Conservation (phyloP, 2,888 invertebrate species). For the Ichneumoninae sp. region DNA sequence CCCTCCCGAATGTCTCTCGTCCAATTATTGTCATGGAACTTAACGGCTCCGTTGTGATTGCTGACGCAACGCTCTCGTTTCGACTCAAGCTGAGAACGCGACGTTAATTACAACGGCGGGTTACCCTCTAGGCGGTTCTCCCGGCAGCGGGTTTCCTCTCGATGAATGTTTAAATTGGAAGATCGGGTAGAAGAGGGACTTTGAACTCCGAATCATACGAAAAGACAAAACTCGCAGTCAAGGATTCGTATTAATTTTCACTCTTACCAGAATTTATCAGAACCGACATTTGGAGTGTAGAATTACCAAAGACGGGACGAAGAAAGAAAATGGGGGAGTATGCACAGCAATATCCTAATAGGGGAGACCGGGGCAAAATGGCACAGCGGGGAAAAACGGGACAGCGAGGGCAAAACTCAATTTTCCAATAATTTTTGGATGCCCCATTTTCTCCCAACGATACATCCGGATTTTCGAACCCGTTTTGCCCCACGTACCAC, state of each 20-base stretch:
- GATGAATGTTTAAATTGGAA: constrained; percentile 4
- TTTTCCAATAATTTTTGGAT: too few relatives aligned
- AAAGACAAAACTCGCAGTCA: background rate
- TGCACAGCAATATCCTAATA: background rate
- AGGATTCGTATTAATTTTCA: background rate
- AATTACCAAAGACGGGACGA: background rate
- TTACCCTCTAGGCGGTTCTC: background rate
- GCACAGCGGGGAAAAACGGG: too few relatives aligned
- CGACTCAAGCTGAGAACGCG: background rate
- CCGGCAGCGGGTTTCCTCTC: background rate
- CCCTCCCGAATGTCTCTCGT: constrained; percentile 13
- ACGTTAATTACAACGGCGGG: constrained; percentile 14
- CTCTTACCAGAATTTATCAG: constrained; percentile 17
- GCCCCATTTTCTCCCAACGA: too few relatives aligned
- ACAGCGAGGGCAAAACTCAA: too few relatives aligned
- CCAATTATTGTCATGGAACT: constrained; percentile 48
- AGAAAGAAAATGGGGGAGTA: background rate
- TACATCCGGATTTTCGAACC: too few relatives aligned
- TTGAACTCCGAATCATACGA: background rate
- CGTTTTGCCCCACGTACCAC: too few relatives aligned
- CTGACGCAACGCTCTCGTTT: constrained; percentile 25
- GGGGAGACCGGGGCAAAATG: too few relatives aligned
- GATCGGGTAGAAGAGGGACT: background rate
- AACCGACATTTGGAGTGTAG: background rate
- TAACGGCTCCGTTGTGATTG: constrained; percentile 9